Evolutionary conservation across 2,797 vertebrate species (phyloP).

Genomic region (Lemur catta): DNA sequence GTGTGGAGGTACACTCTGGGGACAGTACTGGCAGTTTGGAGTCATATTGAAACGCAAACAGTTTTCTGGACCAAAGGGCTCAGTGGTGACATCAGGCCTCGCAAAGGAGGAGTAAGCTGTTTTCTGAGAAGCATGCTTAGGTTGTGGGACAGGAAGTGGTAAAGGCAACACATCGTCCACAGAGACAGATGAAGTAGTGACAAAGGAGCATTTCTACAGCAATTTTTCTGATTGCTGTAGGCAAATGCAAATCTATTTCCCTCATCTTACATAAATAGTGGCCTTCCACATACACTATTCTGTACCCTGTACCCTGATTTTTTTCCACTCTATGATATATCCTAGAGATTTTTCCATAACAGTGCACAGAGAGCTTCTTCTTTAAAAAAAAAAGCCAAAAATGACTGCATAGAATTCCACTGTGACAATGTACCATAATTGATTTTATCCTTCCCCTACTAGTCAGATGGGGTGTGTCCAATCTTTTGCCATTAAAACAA

Average conservation of each 20-base stretch:
- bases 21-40: constrained; percentile 87
- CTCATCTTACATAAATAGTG: neutral
- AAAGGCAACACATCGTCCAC: constrained; percentile 86
- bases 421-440: neutral
- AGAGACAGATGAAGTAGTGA: constrained; percentile 83
- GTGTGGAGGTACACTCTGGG: constrained; percentile 89
- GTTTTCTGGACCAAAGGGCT: constrained; percentile 83
- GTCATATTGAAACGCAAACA: constrained; percentile 87
- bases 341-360: neutral
- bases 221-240: neutral
- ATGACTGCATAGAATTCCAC: neutral
- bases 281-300: neutral
- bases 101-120: constrained; percentile 87
- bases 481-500: neutral
- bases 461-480: neutral
- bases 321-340: neutral
- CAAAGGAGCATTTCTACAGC: constrained; percentile 74
- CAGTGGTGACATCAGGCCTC: constrained; percentile 86
- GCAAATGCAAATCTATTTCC: neutral
- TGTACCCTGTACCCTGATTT: neutral
- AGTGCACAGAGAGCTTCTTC: neutral
- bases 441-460: neutral
- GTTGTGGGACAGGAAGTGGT: constrained; percentile 80
- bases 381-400: neutral
- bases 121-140: constrained; percentile 88